Evolutionary conservation across 2,113 vertebrate species (phyloP), one percentile per base, ranked within the genome.

Genomic region (Lampris megalopsis): DNA sequence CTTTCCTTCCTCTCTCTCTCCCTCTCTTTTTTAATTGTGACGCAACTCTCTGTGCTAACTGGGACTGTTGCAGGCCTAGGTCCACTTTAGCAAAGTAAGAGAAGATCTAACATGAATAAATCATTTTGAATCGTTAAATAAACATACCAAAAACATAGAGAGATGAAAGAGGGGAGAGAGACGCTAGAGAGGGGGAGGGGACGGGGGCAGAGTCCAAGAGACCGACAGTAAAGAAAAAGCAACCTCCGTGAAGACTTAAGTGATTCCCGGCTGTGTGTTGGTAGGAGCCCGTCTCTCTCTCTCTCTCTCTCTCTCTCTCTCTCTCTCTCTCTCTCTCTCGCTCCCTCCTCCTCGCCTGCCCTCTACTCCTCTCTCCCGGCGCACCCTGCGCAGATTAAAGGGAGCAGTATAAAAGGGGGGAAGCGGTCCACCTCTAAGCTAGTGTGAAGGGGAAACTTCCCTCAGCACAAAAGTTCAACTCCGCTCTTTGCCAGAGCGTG

Each of bases 401-500:
- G 64, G 10, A 62, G 79, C 40, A 6, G 63, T 68, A 81, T 71
- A 77, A 88, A 89, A 82, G 74, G 48, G 74, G 48, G 66, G 73
- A 75, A 79, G 81, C 72, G 3, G 83, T 91, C 88, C 90, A 91
- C 90, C 90, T 89, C 89, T 94, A 93, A 93, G 86, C 86, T 57
- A 70, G 82, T 92, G 92, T 94, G 93, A 94, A 94, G 93, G 92
- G 82, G 89, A 94, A 93, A 91, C 82, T 93, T 91, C 85, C 81
- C 81, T 75, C 53, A 38, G 77, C 64, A 87, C 85, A 84, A 87
- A 89, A 87, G 85, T 92, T 88, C 62, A 85, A 81, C 88, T 80
- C n/a, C 61, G 43, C 71, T 85, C 88, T 77, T 80, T 71, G 73
- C 73, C 73, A 36, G 77, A 81, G 82, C 85, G 62, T 86, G 85